phyloP scores from a whole-genome alignment of 2,113 vertebrate species.

The Nycticebus coucang region DNA sequence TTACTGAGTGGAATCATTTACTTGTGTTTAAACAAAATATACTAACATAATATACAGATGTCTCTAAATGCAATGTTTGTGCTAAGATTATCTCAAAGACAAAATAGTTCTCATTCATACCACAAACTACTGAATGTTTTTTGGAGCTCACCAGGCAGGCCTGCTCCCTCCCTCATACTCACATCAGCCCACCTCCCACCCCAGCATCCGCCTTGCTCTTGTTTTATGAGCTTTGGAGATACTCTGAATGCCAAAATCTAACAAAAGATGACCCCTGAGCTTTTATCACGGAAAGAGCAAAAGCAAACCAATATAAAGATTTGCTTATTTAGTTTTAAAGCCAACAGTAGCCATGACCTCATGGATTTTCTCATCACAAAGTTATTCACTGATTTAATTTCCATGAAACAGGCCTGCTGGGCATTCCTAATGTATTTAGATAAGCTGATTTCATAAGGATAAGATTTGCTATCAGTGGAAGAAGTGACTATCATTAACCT shows the following conservation, averaged over 20 bases:
- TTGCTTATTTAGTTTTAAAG: neutral
- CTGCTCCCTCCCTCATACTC: neutral
- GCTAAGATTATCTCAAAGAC: neutral
- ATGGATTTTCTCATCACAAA: slow-evolving; percentile 47
- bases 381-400: slow-evolving; percentile 57
- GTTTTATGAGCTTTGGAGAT: neutral
- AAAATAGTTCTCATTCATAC: neutral
- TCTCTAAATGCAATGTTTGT: neutral
- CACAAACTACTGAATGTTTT: neutral
- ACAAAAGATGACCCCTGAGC: neutral
- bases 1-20: neutral
- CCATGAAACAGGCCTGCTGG: slow-evolving; percentile 33
- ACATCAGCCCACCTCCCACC: neutral
- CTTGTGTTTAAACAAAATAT: neutral
- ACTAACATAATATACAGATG: neutral
- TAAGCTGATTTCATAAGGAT: slow-evolving; percentile 55
- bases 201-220: neutral
- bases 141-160: neutral
- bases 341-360: slow-evolving; percentile 1
- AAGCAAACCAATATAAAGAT: neutral
- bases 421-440: slow-evolving; percentile 52
- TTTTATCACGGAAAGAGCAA: neutral
- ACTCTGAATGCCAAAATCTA: neutral
- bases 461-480: slow-evolving; percentile 41
- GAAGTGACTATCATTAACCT: neutral